Evolutionary conservation across 2,888 invertebrate genomes (phyloP).

Genomic region (Diplazon laetatorius): DNA sequence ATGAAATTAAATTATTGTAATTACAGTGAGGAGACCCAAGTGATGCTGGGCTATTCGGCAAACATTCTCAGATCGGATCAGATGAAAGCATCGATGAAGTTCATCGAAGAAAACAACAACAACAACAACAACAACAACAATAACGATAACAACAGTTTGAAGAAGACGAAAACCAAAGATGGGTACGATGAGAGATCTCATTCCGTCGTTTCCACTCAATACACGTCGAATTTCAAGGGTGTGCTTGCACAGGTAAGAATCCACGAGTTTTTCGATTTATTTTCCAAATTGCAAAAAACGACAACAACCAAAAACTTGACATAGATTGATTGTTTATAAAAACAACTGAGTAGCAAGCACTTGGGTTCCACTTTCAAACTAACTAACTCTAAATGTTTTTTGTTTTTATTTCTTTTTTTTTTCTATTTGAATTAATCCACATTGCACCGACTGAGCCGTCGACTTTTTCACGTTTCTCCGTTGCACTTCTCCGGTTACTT

Average conservation of each 20-base stretch:
- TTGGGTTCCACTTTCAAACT: background rate
- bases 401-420: background rate
- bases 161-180: conserved; percentile 26
- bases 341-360: too few relatives aligned
- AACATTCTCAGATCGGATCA: conserved; percentile 60
- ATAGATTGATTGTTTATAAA: too few relatives aligned
- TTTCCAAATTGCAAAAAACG: background rate
- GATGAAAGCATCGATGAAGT: conserved; percentile 65
- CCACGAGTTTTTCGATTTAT: conserved; percentile 36
- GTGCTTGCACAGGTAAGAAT: conserved; percentile 75
- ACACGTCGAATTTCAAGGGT: conserved; percentile 74
- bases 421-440: conserved; percentile 20
- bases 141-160: too few relatives aligned
- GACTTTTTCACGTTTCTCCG: conserved; percentile 14
- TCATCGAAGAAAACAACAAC: conserved; percentile 71
- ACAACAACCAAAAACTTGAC: too few relatives aligned
- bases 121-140: conserved; percentile 44
- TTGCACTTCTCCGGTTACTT: background rate
- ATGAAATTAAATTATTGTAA: conserved; percentile 4
- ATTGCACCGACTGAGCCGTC: conserved; percentile 31
- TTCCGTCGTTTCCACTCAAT: conserved; percentile 59
- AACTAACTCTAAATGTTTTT: background rate
- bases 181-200: conserved; percentile 53
- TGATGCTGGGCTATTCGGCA: conserved; percentile 68
- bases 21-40: conserved; percentile 71